A percentile compares a stretch with the other conserved stretches of the same genome.
Conservation (phyloP, 2,797 vertebrate genomes). For the Ctenochaetus hawaiiensis region DNA sequence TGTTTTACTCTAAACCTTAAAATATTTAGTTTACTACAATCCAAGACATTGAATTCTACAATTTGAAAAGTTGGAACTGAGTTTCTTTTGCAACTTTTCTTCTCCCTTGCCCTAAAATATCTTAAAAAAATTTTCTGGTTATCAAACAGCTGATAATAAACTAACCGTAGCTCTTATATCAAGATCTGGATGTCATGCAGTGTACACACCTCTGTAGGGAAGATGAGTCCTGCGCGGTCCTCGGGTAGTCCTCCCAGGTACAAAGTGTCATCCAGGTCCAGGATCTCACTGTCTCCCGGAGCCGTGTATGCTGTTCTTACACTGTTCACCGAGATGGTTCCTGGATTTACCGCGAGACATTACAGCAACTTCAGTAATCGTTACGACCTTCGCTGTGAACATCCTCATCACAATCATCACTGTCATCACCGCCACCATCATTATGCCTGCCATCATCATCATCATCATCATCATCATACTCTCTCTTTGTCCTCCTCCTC, state of each 20-base stretch:
- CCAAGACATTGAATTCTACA: not conserved
- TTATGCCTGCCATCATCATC: conserved; percentile 32
- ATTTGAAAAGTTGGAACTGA: not conserved
- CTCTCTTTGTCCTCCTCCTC: conserved; percentile 23
- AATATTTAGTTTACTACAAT: not conserved
- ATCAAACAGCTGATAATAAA: too few species aligned
- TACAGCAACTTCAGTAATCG: conserved; percentile 47
- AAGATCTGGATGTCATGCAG: too few species aligned
- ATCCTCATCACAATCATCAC: conserved; percentile 49
- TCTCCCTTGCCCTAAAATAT: too few species aligned
- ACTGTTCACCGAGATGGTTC: conserved; percentile 98
- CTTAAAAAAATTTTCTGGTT: too few species aligned
- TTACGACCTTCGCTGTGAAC: conserved; percentile 52
- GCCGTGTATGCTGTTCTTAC: conserved; percentile 95
- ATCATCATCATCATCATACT: conserved; percentile 7
- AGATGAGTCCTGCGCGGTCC: conserved; percentile 95
- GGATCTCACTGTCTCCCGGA: conserved; percentile 97
- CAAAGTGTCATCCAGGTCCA: conserved; percentile 96
- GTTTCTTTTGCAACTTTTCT: too few species aligned
- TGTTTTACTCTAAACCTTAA: not conserved
- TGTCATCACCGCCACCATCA: conserved; percentile 26
- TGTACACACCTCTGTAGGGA: conserved; percentile 93
- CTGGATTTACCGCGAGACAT: conserved; percentile 75
- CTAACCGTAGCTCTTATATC: too few species aligned
- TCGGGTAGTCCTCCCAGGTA: conserved; percentile 97